A percentile compares a stretch with the other conserved stretches of the same genome.
These are phyloP conservation scores for Enteromius unitaeniatus DNA, from an alignment of 2,797 vertebrate genomes.

Conservation along the genomic window DNA sequence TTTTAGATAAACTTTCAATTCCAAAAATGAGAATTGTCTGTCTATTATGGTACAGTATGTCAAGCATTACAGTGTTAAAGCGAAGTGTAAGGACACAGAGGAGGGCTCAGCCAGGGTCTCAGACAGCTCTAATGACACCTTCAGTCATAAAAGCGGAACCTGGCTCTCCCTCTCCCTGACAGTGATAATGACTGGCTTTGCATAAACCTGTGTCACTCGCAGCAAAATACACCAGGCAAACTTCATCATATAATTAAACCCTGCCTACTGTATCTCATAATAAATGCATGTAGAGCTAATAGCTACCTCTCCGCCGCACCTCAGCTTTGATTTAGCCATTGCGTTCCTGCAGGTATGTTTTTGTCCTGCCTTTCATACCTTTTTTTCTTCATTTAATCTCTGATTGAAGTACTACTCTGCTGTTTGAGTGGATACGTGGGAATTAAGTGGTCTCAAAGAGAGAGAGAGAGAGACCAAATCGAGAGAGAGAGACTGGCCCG, in stretches of 20 bases:
- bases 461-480: conserved; percentile 36
- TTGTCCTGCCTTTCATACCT: conserved; percentile 45
- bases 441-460: conserved; percentile 62
- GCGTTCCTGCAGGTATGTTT: conserved; percentile 55
- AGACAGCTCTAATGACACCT: conserved; percentile 86
- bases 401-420: conserved; percentile 54
- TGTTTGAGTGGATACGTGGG: conserved; percentile 56
- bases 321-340: conserved; percentile 63
- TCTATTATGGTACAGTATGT: background rate
- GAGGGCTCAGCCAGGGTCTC: conserved; percentile 66
- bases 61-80: background rate
- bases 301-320: conserved; percentile 77
- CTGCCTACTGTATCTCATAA: conserved; percentile 84
- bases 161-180: conserved; percentile 81
- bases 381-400: conserved; percentile 43
- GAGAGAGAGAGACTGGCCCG: conserved; percentile 6
- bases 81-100: conserved; percentile 14
- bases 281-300: conserved; percentile 87
- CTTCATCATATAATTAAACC: conserved; percentile 86
- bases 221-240: conserved; percentile 77
- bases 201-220: conserved; percentile 83
- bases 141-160: conserved; percentile 81
- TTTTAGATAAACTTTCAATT: background rate
- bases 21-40: background rate
- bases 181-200: conserved; percentile 87